Base-by-base conservation (phyloP, 2,888 invertebrate species). In the Eristalinus aeneus region DNA sequence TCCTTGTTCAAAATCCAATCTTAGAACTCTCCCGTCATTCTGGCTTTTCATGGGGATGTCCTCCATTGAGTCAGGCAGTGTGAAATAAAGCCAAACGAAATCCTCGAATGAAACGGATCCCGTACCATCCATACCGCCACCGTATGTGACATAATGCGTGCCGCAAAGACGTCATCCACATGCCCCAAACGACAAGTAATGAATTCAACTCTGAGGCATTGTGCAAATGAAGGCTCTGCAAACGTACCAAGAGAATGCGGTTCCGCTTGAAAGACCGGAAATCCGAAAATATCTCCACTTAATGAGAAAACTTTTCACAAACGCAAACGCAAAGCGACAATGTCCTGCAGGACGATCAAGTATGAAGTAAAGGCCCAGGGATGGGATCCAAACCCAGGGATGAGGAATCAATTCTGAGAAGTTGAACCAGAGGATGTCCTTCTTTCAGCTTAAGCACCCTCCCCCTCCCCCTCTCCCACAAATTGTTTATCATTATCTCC, bases 401-500 rank as follows among this genome's bases (percentile, higher is more conserved):
- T 10, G 32, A 6, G 65, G 9, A 39, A 71, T 60, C 71, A 39
- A 71, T 46, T 60, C 12, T 39, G 68, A 23, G n/a, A 36, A 68
- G 11, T 56, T 46, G 54, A 4, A 10, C 10, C 11, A 16, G 20
- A 12, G n/a, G 61, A 34, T 34, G 34, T 34, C 65, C 67, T 39
- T 60, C 34, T 31, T 31, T 39, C 31, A 27, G 39, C 58, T 22
- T 31, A 20, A 54, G n/a, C n/a, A 22, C 10, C 10, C 27, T 36
- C n/a, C n/a, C n/a, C n/a, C n/a, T n/a, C n/a, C n/a, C n/a, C n/a
- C n/a, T n/a, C n/a, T n/a, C n/a, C n/a, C n/a, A n/a, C 36, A 69
- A 54, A 85, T 71, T 84, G 79, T 75, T 79, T 79, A 46, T 80
- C 61, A 65, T 60, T 82, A 60, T 73, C 68, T 68, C 65, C 54